Evolutionary conservation across 30 jellyfish, hydroid and myxozoan genomes (phyloP).

Genomic region (Mastigias papua): DNA sequence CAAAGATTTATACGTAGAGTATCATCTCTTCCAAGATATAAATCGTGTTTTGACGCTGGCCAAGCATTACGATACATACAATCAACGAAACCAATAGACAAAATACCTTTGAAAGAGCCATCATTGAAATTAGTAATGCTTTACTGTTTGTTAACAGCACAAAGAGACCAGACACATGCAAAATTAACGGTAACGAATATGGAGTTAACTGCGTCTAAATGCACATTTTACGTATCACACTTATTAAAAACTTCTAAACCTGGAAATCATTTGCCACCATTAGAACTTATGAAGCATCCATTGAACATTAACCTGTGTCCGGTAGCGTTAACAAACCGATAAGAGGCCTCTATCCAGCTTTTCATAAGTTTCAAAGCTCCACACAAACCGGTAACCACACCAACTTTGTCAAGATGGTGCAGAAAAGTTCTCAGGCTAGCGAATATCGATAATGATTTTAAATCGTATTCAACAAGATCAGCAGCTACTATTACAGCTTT

Average conservation of each 20-base stretch:
- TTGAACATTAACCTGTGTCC: no score
- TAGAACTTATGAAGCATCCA: neutral
- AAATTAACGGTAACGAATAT: neutral
- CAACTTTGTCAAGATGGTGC: no score
- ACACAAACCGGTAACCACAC: no score
- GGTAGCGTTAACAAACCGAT: no score
- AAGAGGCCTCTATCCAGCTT: no score
- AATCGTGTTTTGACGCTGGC: neutral
- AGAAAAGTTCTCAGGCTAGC: no score
- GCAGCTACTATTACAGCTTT: no score
- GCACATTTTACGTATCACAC: neutral
- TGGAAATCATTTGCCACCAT: neutral
- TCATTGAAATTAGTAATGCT: neutral
- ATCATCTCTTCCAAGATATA: constrained; percentile 6
- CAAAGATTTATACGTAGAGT: neutral
- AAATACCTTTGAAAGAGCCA: neutral
- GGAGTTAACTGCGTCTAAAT: neutral
- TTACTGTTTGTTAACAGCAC: neutral
- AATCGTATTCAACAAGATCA: no score
- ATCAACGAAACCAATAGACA: no score
- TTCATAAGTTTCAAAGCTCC: no score
- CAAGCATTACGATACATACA: neutral
- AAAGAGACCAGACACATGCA: constrained; percentile 4
- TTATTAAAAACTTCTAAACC: neutral
- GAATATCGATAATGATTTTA: no score